Conservation (phyloP, 2,888 invertebrate species). For the Linnaemya vulpina region DNA sequence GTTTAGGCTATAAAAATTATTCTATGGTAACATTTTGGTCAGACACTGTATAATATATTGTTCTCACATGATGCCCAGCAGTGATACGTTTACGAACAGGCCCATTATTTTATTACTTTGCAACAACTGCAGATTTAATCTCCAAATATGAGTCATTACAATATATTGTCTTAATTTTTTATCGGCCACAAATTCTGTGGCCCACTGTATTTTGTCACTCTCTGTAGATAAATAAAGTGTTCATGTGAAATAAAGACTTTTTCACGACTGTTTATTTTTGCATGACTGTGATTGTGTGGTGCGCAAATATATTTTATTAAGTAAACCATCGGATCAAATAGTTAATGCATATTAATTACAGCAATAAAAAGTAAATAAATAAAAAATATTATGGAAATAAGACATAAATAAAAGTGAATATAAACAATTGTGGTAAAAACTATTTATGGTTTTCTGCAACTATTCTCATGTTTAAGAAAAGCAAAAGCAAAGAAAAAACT, state of each 20-base stretch:
- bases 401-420: not conserved
- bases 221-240: constrained; percentile 30
- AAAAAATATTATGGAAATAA: constrained; percentile 23
- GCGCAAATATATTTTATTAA: constrained; percentile 35
- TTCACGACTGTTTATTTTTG: constrained; percentile 13
- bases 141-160: too few species aligned
- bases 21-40: too few species aligned
- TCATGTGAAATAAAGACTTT: constrained; percentile 43
- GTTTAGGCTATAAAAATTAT: too few species aligned
- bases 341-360: constrained; percentile 64
- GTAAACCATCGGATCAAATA: constrained; percentile 62
- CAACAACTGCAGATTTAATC: too few species aligned
- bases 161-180: not conserved
- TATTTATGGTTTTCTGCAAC: not conserved
- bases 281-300: constrained; percentile 33
- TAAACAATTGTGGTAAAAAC: constrained; percentile 28
- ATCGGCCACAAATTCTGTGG: not conserved
- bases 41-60: too few species aligned
- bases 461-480: constrained; percentile 3
- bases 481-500: not conserved
- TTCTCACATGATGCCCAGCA: too few species aligned
- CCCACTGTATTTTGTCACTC: constrained; percentile 1
- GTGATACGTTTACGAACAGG: too few species aligned
- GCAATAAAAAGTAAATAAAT: constrained; percentile 33
- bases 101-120: too few species aligned